phyloP scores from a whole-genome alignment of 2,888 invertebrate species.

The Idaea aversata region DNA sequence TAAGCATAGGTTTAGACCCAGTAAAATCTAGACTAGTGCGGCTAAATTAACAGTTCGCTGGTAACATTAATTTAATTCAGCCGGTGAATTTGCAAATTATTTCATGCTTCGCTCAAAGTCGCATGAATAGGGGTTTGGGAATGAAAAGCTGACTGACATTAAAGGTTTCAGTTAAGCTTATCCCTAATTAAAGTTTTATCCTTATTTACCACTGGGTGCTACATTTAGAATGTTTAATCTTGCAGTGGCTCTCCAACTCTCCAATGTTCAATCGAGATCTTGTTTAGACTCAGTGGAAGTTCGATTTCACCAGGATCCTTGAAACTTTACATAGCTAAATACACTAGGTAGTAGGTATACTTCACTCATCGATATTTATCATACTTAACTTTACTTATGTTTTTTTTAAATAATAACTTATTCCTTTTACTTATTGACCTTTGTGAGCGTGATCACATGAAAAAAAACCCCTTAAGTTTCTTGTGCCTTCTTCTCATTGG shows the following conservation, averaged over 20 bases:
- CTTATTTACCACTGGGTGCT: neutral
- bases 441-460: no score
- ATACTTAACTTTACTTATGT: no score
- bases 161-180: constrained; percentile 3
- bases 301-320: neutral
- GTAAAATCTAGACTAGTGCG: constrained; percentile 31
- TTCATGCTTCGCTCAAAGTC: constrained; percentile 17
- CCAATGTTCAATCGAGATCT: neutral
- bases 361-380: no score
- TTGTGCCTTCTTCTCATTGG: no score
- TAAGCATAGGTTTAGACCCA: neutral
- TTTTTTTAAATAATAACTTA: no score
- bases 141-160: constrained; percentile 10
- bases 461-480: no score
- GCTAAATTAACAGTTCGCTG: constrained; percentile 27
- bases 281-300: neutral
- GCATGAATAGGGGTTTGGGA: constrained; percentile 11
- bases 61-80: constrained; percentile 28
- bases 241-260: neutral
- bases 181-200: neutral
- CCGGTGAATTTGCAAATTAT: constrained; percentile 26
- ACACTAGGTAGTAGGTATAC: no score
- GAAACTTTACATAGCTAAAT: neutral
- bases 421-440: no score
- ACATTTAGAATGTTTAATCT: neutral